Conservation (phyloP, 2,113 vertebrate species). For the Hipposideros armiger region DNA sequence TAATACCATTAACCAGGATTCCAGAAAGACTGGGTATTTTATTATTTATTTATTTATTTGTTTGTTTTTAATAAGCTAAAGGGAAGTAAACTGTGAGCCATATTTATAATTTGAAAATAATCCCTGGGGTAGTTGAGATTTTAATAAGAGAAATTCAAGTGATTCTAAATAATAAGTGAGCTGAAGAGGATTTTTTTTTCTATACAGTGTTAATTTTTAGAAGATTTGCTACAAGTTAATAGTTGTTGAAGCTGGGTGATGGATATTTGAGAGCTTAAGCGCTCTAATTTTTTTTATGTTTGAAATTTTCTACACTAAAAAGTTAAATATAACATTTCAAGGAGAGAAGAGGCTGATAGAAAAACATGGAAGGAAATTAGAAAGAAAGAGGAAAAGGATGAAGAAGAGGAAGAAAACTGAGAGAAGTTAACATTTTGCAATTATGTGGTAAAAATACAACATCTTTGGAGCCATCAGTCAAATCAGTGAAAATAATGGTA, state of each 20-base stretch:
- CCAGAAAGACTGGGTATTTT: neutral
- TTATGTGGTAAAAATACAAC: neutral
- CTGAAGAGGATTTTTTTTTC: neutral
- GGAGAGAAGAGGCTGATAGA: neutral
- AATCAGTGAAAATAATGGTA: neutral
- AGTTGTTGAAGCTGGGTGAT: neutral
- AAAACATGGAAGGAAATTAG: conserved; percentile 4
- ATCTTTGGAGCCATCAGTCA: neutral
- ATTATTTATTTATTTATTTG: neutral
- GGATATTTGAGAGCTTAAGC: neutral
- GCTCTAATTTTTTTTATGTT: conserved; percentile 22
- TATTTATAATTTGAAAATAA: conserved; percentile 24
- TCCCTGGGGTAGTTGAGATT: conserved; percentile 28
- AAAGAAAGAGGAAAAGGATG: neutral
- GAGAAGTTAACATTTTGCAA: neutral
- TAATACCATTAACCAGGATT: conserved; percentile 23
- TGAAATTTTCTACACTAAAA: conserved; percentile 44
- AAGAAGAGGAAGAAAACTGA: neutral
- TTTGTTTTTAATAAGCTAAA: neutral
- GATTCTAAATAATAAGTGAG: conserved; percentile 14
- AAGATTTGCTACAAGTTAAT: neutral
- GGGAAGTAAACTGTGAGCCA: neutral
- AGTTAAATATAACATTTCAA: neutral
- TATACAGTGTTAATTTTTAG: neutral
- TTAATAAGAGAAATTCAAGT: conserved; percentile 52